Evolutionary conservation across 2,113 vertebrate genomes (phyloP).

Genomic region (Ailuropoda melanoleuca): DNA sequence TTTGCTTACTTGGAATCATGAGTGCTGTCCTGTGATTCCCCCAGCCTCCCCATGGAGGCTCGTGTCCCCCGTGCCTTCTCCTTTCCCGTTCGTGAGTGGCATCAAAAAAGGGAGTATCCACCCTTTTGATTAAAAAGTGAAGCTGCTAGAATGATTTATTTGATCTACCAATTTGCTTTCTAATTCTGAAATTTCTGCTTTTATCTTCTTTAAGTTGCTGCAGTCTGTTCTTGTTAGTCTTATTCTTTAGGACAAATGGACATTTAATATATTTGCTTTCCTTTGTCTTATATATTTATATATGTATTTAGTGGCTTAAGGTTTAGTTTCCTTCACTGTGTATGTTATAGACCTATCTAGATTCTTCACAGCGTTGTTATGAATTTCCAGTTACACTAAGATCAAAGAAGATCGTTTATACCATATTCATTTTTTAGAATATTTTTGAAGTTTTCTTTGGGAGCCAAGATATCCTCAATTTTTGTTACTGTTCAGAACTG

Average conservation of each 20-base stretch:
- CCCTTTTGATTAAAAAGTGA: neutral
- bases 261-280: neutral
- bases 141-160: neutral
- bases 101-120: neutral
- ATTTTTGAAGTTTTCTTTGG: neutral
- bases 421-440: neutral
- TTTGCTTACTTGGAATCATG: neutral
- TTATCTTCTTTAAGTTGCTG: neutral
- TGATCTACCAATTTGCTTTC: neutral
- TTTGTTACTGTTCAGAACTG: neutral
- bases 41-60: accelerated
- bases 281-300: neutral
- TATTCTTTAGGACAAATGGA: neutral
- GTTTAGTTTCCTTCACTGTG: neutral
- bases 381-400: neutral
- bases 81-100: neutral
- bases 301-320: neutral
- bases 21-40: neutral
- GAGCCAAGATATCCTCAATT: neutral
- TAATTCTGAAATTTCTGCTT: neutral
- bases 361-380: neutral
- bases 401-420: neutral
- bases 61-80: neutral
- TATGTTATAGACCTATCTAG: neutral
- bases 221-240: neutral